Percentiles rank a stretch among this genome's conserved stretches.
Evolutionary conservation across 2,888 invertebrate species (phyloP).

Genomic region (Andrena chrysosceles): DNA sequence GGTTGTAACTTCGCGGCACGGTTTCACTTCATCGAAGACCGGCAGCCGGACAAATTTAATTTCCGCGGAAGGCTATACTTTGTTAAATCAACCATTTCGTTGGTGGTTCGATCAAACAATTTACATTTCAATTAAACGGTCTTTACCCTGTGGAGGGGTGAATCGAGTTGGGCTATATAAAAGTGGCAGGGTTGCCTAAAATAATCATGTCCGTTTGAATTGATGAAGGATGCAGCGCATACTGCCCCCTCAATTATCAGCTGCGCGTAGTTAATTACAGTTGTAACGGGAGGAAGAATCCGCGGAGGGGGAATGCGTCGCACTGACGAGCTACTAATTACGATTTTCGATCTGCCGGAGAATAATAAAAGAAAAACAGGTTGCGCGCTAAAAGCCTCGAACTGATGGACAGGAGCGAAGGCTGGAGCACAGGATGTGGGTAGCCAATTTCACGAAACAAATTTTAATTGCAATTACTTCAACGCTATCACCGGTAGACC

Average conservation of each 20-base stretch:
- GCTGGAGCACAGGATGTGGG: slow-evolving; percentile 36
- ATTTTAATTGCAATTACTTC: slow-evolving; percentile 73
- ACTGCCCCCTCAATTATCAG: slow-evolving; percentile 47
- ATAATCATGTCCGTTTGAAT: slow-evolving; percentile 39
- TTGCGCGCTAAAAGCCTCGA: slow-evolving; percentile 54
- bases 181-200: slow-evolving; percentile 22
- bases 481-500: slow-evolving; percentile 53
- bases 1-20: neutral
- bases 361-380: slow-evolving; percentile 63
- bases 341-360: slow-evolving; percentile 65
- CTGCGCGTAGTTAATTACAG: slow-evolving; percentile 48
- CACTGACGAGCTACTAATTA: slow-evolving; percentile 64
- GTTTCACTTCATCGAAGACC: slow-evolving; percentile 13
- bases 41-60: slow-evolving; percentile 16
- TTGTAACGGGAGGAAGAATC: neutral
- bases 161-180: slow-evolving; percentile 30
- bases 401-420: slow-evolving; percentile 32
- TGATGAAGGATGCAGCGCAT: neutral
- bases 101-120: slow-evolving; percentile 46
- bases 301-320: slow-evolving; percentile 9
- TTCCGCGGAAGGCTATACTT: slow-evolving; percentile 10
- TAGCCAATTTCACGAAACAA: slow-evolving; percentile 73
- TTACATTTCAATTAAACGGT: slow-evolving; percentile 56
- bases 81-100: slow-evolving; percentile 30
- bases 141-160: slow-evolving; percentile 3